Percentiles rank a stretch among this genome's conserved stretches.
Conservation (phyloP, 2,113 vertebrate genomes). For the Theristicus caerulescens region DNA sequence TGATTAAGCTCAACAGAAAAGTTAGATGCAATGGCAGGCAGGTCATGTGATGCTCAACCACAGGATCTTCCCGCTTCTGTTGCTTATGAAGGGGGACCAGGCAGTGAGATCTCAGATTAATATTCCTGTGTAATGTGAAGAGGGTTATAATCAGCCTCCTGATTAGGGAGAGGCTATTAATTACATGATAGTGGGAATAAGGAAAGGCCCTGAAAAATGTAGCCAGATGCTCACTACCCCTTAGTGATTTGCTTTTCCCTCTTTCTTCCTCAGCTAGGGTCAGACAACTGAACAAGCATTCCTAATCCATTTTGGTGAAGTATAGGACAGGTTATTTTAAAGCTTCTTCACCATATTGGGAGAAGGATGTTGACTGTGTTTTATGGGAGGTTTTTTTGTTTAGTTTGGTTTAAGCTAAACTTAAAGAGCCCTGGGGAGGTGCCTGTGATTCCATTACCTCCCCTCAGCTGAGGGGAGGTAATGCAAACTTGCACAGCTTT, state of each 20-base stretch:
- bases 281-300: not conserved
- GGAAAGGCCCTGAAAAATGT: not conserved
- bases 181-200: not conserved
- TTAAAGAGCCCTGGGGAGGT: not conserved
- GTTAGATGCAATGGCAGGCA: not conserved
- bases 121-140: not conserved
- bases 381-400: not conserved
- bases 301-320: not conserved
- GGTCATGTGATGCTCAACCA: not conserved
- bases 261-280: not conserved
- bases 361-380: not conserved
- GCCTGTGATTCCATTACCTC: not conserved
- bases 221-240: not conserved
- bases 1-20: not conserved
- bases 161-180: not conserved
- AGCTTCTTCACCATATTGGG: not conserved
- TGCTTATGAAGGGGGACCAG: not conserved
- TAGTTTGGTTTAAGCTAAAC: not conserved
- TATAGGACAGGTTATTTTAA: not conserved
- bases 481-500: not conserved
- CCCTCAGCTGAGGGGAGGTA: not conserved
- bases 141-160: not conserved
- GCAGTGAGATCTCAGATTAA: not conserved
- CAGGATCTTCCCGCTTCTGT: not conserved
- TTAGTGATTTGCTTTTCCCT: not conserved